Conservation (phyloP, 2,113 vertebrate genomes). For the Eupsittula cactorum region DNA sequence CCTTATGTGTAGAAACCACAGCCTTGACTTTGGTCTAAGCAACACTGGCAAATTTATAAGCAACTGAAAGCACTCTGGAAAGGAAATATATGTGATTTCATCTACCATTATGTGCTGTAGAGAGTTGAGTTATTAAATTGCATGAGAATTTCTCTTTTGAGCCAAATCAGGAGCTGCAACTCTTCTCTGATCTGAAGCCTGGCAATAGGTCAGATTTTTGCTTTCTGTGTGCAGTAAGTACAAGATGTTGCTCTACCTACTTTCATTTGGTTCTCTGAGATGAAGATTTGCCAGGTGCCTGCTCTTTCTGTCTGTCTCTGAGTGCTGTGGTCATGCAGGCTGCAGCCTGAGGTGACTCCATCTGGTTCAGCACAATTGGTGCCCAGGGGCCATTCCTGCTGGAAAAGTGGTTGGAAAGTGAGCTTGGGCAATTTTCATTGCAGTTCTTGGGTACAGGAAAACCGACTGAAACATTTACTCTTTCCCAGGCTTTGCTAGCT, state of each 20-base stretch:
- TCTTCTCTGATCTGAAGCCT: conserved; percentile 36
- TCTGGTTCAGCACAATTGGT: background rate
- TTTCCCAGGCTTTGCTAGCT: background rate
- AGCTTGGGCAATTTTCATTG: background rate
- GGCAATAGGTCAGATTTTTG: background rate
- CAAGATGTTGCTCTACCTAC: background rate
- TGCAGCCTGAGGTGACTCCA: background rate
- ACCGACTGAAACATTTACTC: background rate
- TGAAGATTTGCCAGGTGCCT: background rate
- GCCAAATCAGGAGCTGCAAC: conserved; percentile 1
- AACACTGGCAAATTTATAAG: background rate
- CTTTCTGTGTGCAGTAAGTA: background rate
- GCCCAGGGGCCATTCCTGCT: background rate
- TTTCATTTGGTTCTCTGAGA: background rate
- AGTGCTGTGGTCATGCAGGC: background rate
- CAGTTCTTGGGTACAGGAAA: background rate
- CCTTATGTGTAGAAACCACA: background rate
- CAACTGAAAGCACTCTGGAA: background rate
- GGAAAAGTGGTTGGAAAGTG: background rate
- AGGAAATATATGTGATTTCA: background rate
- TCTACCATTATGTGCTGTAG: background rate
- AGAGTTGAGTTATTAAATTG: background rate
- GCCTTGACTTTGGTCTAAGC: background rate
- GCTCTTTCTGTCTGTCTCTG: background rate
- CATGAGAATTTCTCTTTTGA: conserved; percentile 13